These are phyloP conservation scores for Noctua comes DNA, from an alignment of 2,888 invertebrate species.

Conservation along the genomic window DNA sequence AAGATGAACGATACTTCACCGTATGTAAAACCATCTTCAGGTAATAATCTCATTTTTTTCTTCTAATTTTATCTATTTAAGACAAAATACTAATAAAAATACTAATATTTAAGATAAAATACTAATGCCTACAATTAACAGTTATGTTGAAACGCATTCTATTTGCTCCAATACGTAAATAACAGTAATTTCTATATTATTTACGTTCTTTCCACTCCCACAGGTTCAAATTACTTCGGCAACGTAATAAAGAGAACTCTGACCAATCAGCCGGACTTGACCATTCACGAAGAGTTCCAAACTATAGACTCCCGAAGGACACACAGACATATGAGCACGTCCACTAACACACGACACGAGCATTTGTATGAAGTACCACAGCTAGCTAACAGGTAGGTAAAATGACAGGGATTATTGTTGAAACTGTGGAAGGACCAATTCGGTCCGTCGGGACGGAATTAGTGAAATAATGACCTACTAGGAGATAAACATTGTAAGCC, in stretches of 20 bases:
- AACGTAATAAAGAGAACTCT: slow-evolving; percentile 95
- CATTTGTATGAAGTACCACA: slow-evolving; percentile 97
- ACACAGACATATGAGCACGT: slow-evolving; percentile 88
- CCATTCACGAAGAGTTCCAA: slow-evolving; percentile 92
- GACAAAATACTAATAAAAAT: neutral
- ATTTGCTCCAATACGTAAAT: neutral
- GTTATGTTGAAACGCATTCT: neutral
- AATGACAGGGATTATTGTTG: slow-evolving; percentile 2
- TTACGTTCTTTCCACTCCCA: slow-evolving; percentile 2
- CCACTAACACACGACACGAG: slow-evolving; percentile 93
- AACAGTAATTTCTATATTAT: neutral
- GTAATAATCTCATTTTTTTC: slow-evolving; percentile 68
- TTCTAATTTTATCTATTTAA: neutral
- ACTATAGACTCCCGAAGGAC: slow-evolving; percentile 93
- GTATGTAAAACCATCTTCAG: slow-evolving; percentile 85
- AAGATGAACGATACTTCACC: slow-evolving; percentile 85
- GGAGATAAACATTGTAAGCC: neutral
- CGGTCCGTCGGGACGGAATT: slow-evolving; percentile 11
- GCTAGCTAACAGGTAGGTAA: slow-evolving; percentile 82
- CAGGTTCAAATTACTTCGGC: slow-evolving; percentile 93
- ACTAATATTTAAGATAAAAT: neutral
- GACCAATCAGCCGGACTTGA: slow-evolving; percentile 95
- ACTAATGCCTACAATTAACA: neutral
- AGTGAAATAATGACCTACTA: slow-evolving; percentile 3
- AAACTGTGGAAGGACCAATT: neutral